Evolutionary conservation across 1,140 invertebrate species (phyloP), one percentile per base, ranked within the genome.

Genomic region (Nomia melanderi): DNA sequence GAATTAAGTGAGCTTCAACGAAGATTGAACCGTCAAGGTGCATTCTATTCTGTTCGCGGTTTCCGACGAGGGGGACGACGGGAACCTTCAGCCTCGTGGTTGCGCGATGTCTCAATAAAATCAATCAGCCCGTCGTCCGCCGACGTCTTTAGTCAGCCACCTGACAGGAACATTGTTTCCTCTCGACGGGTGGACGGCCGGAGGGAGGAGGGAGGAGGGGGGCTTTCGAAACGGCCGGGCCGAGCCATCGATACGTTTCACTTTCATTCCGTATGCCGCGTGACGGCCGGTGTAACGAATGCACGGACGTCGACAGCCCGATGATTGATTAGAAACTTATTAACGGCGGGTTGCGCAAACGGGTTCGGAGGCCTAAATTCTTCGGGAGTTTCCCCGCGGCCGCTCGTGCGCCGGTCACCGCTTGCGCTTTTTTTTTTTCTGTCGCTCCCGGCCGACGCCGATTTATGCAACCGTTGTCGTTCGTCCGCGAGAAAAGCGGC

Each of bases 311-410:
- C 54, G 54, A 76, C 73, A 47, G 41, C n/a, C 20, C 36, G 54
- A 67, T 76, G 73, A 76, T 76, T 6, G 64, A 76, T 76, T 59
- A 59, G 63, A 76, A 59, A 76, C 56, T 36, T 27, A 54, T 65
- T 17, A 50, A 1, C 8, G 33, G n/a, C 2, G n/a, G 11, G 25
- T 74, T 74, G 36, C 7, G 33, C 27, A 66, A 56, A 27, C 27
- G 11, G 47, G 20, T 1, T 7, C 1, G 12, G n/a, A 74, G 71
- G 2, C 14, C 47, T 56, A 74, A 66, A 65, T 65, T 56, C 29
- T 66, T 65, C 6, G 17, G 56, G 20, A n/a, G 14, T n/a, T 27
- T 73, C 27, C 27, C 44, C 47, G 27, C 20, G 20, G 25, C 14
- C 25, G 12, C 20, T 59, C 31, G 29, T 7, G 14, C 14, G 31